Percentiles rank a stretch among this genome's conserved stretches.
Conservation (phyloP, 1,140 invertebrate genomes). For the Lepidurus packardi region DNA sequence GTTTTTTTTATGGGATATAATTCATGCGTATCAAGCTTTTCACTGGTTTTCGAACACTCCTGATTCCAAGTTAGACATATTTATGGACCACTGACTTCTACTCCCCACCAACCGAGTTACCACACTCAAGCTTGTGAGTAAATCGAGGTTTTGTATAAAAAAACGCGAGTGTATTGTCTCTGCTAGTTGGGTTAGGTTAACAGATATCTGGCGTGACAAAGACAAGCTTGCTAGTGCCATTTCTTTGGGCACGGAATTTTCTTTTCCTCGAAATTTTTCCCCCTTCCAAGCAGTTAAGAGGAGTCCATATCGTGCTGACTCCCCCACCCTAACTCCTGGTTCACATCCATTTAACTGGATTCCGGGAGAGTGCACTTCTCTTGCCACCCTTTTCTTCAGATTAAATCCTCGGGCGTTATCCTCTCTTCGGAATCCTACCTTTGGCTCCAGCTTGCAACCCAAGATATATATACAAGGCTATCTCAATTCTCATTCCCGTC, state of each 20-base stretch:
- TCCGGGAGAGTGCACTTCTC: background rate
- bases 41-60: too few relatives aligned
- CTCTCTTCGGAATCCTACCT: background rate
- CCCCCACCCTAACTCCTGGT: background rate
- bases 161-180: background rate
- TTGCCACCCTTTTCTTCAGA: background rate
- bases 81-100: too few relatives aligned
- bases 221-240: background rate
- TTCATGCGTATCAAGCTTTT: too few relatives aligned
- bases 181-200: slow-evolving; percentile 15
- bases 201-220: slow-evolving; percentile 14
- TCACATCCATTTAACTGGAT: background rate
- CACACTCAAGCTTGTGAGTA: background rate
- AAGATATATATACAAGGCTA: background rate
- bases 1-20: too few relatives aligned
- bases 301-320: background rate
- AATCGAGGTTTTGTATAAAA: background rate
- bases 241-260: background rate
- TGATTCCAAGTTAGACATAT: too few relatives aligned
- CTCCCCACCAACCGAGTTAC: background rate
- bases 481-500: background rate
- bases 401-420: background rate
- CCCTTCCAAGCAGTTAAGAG: background rate
- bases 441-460: background rate
- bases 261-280: background rate